Evolutionary conservation across 2,113 vertebrate genomes (phyloP), one percentile per base, ranked within the genome.

Genomic region (Xiphias gladius): DNA sequence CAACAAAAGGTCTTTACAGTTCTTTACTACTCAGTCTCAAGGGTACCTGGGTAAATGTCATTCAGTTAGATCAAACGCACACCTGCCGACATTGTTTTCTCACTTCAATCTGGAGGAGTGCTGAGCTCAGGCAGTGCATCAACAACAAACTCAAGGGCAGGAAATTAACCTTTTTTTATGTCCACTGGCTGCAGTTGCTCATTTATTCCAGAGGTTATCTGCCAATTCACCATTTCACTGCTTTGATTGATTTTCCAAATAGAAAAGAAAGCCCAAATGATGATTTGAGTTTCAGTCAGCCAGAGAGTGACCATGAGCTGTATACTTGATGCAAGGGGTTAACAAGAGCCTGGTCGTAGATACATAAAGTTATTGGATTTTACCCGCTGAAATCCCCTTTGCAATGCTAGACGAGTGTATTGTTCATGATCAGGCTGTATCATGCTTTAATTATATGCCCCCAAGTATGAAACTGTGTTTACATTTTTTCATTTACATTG

Each of bases 71-170:
- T 88, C 86, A 91, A 89, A 87, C 37, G 52, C 89, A 82, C 89
- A 94, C 88, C 91, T 91, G 90, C 68, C 54, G 57, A 90, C 90
- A 90, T 88, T 92, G 88, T 92, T 91, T 90, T 83, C 24, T 46
- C 84, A 79, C 76, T 84, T 88, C 86, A 91, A 74, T 85, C 65
- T 70, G 64, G 73, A 89, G 65, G 71, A 84, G 88, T 63, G 73
- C 68, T 79, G 78, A 71, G 85, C 85, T 80, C 61, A 67, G 57
- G 84, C 78, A 19, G 76, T 20, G 12, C 82, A 78, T 87, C 86
- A 88, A 84, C 89, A 87, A 77, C 88, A 73, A 87, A 87, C 76
- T 90, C 88, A 88, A 90, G 84, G 86, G 84, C 88, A 88, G 82
- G 88, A 93, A 93, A 93, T 92, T 79, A 93, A 84, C 74, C 74